Evolutionary conservation across 1,140 invertebrate genomes (phyloP).

Genomic region (Cryptotermes secundus): DNA sequence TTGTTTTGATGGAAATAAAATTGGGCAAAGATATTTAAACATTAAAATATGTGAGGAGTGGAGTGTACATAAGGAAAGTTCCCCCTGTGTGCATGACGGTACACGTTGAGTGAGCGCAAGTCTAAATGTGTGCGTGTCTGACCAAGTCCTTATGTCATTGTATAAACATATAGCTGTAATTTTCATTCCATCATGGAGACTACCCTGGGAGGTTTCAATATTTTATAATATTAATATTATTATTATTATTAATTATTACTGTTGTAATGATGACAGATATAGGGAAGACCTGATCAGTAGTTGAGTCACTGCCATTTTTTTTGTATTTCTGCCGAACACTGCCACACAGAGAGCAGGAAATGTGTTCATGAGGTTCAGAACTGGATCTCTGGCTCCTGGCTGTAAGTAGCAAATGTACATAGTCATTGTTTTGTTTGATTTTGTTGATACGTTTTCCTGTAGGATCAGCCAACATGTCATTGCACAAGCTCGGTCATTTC

Average conservation of each 20-base stretch:
- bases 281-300: background rate
- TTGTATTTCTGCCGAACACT: constrained; percentile 27
- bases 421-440: constrained; percentile 22
- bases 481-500: background rate
- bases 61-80: background rate
- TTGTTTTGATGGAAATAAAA: background rate
- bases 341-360: constrained; percentile 16
- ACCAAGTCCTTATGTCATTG: background rate
- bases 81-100: background rate
- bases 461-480: constrained; percentile 7
- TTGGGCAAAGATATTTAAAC: background rate
- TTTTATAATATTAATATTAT: constrained; percentile 3
- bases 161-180: constrained; percentile 7
- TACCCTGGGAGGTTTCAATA: background rate
- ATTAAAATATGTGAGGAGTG: too few species aligned
- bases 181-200: background rate
- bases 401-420: constrained; percentile 15
- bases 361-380: constrained; percentile 23
- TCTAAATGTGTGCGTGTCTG: background rate
- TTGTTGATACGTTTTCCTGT: constrained; percentile 6
- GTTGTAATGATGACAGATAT: background rate
- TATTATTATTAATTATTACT: background rate
- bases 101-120: background rate
- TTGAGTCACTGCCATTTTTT: constrained; percentile 29
- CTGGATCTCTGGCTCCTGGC: constrained; percentile 2